Base-by-base conservation (phyloP, 2,113 vertebrate species). In the Cygnus atratus region DNA sequence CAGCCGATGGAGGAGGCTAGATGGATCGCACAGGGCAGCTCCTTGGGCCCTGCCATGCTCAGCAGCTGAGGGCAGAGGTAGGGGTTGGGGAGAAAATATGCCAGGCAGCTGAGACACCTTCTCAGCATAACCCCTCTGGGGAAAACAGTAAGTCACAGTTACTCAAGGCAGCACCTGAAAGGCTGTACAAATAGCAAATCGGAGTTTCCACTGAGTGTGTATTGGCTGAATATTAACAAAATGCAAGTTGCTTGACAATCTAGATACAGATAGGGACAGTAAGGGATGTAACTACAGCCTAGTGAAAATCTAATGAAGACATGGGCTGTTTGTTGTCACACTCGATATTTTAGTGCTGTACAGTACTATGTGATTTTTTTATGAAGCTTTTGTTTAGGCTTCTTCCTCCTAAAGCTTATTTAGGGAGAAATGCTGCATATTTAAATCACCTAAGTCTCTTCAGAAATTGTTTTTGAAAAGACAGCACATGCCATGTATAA, bases 21-120 rank as follows among this genome's bases (percentile, higher is more conserved):
- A 11, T 54, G 62, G 58, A 41, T 9, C 8, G 19, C 26, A 29
- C 1, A 2, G 11, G 9, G 16, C 5, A 72, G 25, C 35, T 57
- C 24, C 15, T n/a, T 13, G 18, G 14, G 24, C 21, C 9, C 26
- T 63, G 50, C n/a, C 5, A 0, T 0, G 0, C 41, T 52, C 41
- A 52, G 37, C 3, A 1, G 37, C 39, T 67, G 10, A 2, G 0
- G 6, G 21, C 29, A 25, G 50, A 37, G 14, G 26, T 9, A n/a
- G 28, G 24, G 18, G 41, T 3, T 63, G 16, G n/a, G 63, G 35
- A 3, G 1, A 61, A 65, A 73, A 25, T 22, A 63, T 6, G n/a
- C 20, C 0, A 1, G 73, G 46, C 8, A 31, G 26, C 57, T 79
- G 41, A 57, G 25, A 44, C 58, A 65, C n/a, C 57, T 70, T 55